Conservation (phyloP, 2,797 vertebrate genomes). For the Catamblyrhynchus diadema region DNA sequence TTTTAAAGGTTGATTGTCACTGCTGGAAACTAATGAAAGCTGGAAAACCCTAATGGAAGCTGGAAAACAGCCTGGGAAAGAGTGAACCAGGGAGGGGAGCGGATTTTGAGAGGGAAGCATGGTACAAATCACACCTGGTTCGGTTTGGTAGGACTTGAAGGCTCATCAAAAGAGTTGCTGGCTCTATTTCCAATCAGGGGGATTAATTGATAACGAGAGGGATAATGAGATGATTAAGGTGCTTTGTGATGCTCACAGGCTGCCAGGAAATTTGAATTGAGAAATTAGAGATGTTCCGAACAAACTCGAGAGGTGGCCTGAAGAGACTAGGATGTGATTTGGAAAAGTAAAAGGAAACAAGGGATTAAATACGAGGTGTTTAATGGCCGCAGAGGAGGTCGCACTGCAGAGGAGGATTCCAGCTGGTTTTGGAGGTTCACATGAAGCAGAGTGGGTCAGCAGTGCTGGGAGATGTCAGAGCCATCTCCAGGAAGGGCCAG, state of each 20-base stretch:
- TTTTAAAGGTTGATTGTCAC: neutral
- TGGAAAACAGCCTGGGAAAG: neutral
- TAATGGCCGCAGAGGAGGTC: neutral
- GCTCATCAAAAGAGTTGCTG: neutral
- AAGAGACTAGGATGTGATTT: neutral
- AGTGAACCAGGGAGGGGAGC: accelerated
- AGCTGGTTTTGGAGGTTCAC: neutral
- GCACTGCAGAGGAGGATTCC: neutral
- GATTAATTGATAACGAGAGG: neutral
- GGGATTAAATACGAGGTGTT: neutral
- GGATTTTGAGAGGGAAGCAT: neutral
- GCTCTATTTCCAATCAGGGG: accelerated
- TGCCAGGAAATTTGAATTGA: neutral
- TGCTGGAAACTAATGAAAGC: neutral
- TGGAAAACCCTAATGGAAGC: neutral
- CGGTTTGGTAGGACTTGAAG: neutral
- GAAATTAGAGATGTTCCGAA: neutral
- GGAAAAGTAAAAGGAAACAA: neutral
- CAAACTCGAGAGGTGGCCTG: neutral
- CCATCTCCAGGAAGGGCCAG: neutral
- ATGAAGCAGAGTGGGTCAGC: neutral
- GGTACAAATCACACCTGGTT: neutral
- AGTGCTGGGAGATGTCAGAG: accelerated
- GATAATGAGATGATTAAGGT: neutral
- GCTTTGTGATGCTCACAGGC: neutral